Evolutionary conservation across 2,797 vertebrate genomes (phyloP), one percentile per base, ranked within the genome.

Genomic region (Discoglossus pictus): DNA sequence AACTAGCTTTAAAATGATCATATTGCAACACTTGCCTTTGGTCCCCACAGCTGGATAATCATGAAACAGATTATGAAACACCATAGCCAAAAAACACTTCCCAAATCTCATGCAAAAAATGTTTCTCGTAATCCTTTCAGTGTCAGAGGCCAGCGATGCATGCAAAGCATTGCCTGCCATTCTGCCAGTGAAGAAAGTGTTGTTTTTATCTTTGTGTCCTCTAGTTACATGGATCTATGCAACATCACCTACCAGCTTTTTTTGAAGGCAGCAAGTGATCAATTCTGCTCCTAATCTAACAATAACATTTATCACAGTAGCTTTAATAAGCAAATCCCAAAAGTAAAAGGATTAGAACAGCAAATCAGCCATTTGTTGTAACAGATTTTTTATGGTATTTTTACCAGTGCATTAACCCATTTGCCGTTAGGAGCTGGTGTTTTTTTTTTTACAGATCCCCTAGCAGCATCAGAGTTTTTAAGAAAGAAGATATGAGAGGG

Each of bases 1-100:
- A 31, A 31, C 8, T 31, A 31, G 27, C 12, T 42, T 17, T 42
- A 42, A 5, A 15, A 4, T 10, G n/a, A 4, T 10, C 7, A 42
- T 3, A 20, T 18, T 4, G 27, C 8, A 31, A 31, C 44, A 12
- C 5, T 20, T 10, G 20, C 76, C 83, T 88, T 89, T 90, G 88
- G 87, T 89, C 88, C 86, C 81, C 74, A 77, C 27, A 85, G 82
- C 83, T 83, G 80, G 65, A 80, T 78, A 77, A 74, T 75, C 82
- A 81, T 77, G 65, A 68, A 79, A 67, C 79, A 78, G 54, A 84
- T 78, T 76, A 70, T 79, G 55, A 44, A 34, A 72, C 52, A 73
- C 63, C 67, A 15, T 77, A 70, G 78, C 65, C 76, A 79, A n/a
- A 36, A 36, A 24, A 59, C 25, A 50, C 12, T 7, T 39, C 40